Evolutionary conservation across 2,797 vertebrate species (phyloP).

Genomic region (Melanogrammus aeglefinus): DNA sequence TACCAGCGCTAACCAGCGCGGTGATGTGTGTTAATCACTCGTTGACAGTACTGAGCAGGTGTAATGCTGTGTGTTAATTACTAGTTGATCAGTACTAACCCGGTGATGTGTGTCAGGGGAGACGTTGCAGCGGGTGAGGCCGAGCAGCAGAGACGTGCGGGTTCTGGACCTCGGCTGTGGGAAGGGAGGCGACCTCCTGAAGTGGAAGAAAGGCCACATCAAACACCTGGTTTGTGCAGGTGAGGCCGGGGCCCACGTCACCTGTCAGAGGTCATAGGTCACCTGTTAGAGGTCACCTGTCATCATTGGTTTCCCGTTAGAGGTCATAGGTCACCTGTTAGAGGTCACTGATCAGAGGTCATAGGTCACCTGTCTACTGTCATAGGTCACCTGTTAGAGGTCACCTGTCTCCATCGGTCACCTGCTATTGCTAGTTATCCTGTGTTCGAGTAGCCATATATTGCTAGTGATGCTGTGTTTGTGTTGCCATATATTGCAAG

Average conservation of each 20-base stretch:
- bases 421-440: too few relatives aligned
- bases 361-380: too few relatives aligned
- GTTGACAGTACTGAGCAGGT: neutral
- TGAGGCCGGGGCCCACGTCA: slow-evolving; percentile 52
- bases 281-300: too few relatives aligned
- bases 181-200: slow-evolving; percentile 95
- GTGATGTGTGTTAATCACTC: too few relatives aligned
- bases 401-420: too few relatives aligned
- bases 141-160: slow-evolving; percentile 70
- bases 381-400: too few relatives aligned
- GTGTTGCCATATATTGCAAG: neutral
- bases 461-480: neutral
- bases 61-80: neutral
- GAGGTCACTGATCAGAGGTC: too few relatives aligned
- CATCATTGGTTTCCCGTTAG: too few relatives aligned
- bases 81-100: too few relatives aligned
- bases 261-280: neutral
- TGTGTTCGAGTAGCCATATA: too few relatives aligned
- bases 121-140: slow-evolving; percentile 81
- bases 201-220: slow-evolving; percentile 93
- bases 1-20: too few relatives aligned
- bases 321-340: too few relatives aligned
- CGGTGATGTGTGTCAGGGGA: slow-evolving; percentile 68
- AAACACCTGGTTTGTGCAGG: slow-evolving; percentile 90
- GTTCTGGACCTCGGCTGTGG: slow-evolving; percentile 96